Conservation (phyloP, 1,140 invertebrate species). For the Drosophila pectinifera region DNA sequence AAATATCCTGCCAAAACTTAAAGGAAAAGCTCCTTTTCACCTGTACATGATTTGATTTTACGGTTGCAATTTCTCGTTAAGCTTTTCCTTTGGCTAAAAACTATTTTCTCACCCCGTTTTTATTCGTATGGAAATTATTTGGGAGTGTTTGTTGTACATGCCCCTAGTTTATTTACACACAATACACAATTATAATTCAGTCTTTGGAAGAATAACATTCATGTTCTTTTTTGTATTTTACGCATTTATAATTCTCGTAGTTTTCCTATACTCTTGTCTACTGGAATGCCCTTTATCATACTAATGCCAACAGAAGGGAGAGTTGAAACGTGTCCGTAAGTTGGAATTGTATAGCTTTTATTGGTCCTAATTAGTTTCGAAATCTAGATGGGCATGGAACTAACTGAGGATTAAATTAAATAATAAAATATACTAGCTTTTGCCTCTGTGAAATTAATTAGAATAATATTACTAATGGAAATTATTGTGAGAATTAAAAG, state of each 20-base stretch:
- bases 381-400: conserved; percentile 1
- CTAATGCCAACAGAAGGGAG: conserved; percentile 28
- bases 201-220: conserved; percentile 83
- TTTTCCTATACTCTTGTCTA: conserved; percentile 31
- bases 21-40: conserved; percentile 14
- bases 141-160: conserved; percentile 28
- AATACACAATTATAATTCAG: conserved; percentile 80
- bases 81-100: conserved; percentile 37
- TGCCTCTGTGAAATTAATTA: not conserved
- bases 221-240: conserved; percentile 63
- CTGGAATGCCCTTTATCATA: conserved; percentile 4
- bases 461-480: too few species aligned
- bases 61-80: conserved; percentile 5
- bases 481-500: too few species aligned
- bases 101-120: conserved; percentile 8
- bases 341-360: conserved; percentile 11
- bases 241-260: conserved; percentile 20
- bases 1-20: conserved; percentile 16
- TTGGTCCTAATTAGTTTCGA: conserved; percentile 42
- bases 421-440: too few species aligned
- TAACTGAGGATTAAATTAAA: too few species aligned
- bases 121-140: conserved; percentile 15
- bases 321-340: conserved; percentile 7
- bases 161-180: conserved; percentile 73
- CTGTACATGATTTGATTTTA: conserved; percentile 43